Evolutionary conservation across 2,797 vertebrate species (phyloP), one percentile per base, ranked within the genome.

Genomic region (Danio albolineatus): DNA sequence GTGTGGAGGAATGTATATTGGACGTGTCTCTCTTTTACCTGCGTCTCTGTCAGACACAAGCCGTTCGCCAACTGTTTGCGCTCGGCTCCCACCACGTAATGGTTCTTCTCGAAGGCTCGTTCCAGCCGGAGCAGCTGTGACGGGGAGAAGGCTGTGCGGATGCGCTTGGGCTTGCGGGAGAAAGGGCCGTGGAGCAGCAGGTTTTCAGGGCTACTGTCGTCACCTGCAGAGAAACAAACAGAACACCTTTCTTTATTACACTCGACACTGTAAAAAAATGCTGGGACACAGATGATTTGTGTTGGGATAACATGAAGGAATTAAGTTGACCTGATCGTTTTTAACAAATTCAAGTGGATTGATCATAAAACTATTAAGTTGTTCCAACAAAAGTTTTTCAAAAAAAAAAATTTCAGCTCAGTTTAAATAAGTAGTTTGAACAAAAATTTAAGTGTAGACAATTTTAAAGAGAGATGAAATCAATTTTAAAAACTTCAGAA

Each of bases 61-160:
- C 87, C 86, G 7, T 87, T 90, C 82, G 90, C 90, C 53, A 91
- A 83, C 84, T 90, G 90, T 73, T 91, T 91, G 56, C 90, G 76
- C 53, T 91, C 90, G 0, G 90, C 89, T 14, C 90, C 90, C 60
- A 91, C 90, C 48, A 91, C 90, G 4, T 91, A 91, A 84, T 91
- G 90, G 80, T 89, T 90, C 82, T 92, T 90, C 81, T 89, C 88
- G 38, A 90, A 89, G 69, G 89, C 88, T 6, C 85, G 85, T 80
- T 90, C 89, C 62, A 91, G 85, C 14, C 87, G 79, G 39, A 87
- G 82, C 66, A 90, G 88, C 85, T 89, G 88, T n/a, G 91, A 91
- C 6, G 87, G 87, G 2, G 87, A 89, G 81, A 91, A 88, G 53
- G 86, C 89, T 0, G 82, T 88, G n/a, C 85, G 83, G 61, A 90